Conservation (phyloP, 2,113 vertebrate genomes). For the Oncorhynchus mykiss region DNA sequence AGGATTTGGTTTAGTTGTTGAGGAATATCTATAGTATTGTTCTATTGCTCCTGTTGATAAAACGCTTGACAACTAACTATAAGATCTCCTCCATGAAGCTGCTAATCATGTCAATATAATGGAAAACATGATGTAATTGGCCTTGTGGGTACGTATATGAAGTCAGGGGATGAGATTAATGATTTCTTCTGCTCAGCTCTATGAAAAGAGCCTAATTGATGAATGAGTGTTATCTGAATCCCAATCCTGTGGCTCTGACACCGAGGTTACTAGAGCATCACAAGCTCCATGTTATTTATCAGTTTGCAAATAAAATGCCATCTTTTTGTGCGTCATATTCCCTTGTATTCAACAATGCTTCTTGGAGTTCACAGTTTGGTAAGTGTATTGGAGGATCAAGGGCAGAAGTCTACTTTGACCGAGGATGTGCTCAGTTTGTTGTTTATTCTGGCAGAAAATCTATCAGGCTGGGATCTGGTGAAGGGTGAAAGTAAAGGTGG, state of each 20-base stretch:
- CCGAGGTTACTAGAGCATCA: conserved; percentile 50
- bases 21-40: not conserved
- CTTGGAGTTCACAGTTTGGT: not conserved
- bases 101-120: conserved; percentile 20
- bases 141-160: conserved; percentile 45
- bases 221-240: conserved; percentile 49
- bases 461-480: not conserved
- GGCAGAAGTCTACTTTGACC: not conserved
- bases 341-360: not conserved
- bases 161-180: conserved; percentile 38
- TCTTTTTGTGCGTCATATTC: conserved; percentile 8
- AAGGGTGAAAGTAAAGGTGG: not conserved
- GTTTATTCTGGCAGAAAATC: not conserved
- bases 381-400: no score
- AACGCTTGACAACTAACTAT: not conserved
- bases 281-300: conserved; percentile 44
- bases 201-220: conserved; percentile 51
- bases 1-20: not conserved
- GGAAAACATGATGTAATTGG: not conserved
- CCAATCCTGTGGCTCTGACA: conserved; percentile 41
- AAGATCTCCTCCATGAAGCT: not conserved
- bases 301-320: conserved; percentile 42
- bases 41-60: not conserved
- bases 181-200: conserved; percentile 41
- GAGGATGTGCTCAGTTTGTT: not conserved